Evolutionary conservation across 2,888 invertebrate genomes (phyloP).

Genomic region (Cephus pygmeus): DNA sequence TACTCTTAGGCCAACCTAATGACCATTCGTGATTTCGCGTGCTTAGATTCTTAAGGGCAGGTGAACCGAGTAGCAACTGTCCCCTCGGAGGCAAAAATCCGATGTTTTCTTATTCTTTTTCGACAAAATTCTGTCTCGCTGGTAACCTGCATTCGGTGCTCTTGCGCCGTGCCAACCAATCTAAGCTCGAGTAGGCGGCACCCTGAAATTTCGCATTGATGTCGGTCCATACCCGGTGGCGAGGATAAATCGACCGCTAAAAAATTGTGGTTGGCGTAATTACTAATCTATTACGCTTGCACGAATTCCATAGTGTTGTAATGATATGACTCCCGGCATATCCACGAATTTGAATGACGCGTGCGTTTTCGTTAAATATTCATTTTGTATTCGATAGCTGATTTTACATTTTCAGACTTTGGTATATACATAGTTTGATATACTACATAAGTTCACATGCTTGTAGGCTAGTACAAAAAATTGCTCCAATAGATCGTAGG

Average conservation of each 20-base stretch:
- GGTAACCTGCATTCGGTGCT: constrained; percentile 17
- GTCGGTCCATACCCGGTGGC: constrained; percentile 8
- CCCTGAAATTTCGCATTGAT: constrained; percentile 36
- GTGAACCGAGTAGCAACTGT: constrained; percentile 50
- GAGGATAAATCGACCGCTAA: constrained; percentile 5
- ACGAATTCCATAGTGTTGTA: neutral
- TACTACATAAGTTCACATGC: too few relatives aligned
- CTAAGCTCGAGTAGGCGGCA: constrained; percentile 36
- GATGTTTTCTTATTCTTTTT: constrained; percentile 19
- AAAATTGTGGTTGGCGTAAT: neutral
- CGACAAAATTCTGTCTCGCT: constrained; percentile 22
- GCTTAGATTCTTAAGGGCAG: constrained; percentile 53
- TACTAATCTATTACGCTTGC: neutral
- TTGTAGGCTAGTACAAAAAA: too few relatives aligned
- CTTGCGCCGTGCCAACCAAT: constrained; percentile 9
- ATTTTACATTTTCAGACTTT: neutral
- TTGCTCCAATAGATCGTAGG: too few relatives aligned
- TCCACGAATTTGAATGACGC: neutral
- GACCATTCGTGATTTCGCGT: constrained; percentile 56
- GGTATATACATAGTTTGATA: neutral
- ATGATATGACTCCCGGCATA: neutral
- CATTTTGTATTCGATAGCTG: neutral
- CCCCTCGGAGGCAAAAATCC: constrained; percentile 51
- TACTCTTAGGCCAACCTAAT: constrained; percentile 31
- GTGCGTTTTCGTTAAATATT: neutral